These are phyloP conservation scores for Rosalia funebris DNA, from an alignment of 2,888 invertebrate species.

Conservation along the genomic window DNA sequence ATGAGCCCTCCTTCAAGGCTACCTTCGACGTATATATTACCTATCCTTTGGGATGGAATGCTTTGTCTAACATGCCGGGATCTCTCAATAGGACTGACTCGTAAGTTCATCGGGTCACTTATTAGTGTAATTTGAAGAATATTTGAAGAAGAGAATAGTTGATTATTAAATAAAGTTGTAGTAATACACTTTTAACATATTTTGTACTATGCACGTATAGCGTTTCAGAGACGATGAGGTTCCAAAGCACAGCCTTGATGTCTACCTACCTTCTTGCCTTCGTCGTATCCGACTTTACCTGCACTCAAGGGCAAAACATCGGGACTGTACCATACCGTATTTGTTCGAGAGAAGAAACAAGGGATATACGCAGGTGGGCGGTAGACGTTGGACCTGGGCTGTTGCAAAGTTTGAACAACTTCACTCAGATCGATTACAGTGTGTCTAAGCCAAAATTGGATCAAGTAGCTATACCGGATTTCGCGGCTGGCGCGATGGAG, in stretches of 20 bases:
- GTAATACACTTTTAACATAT: too few relatives aligned
- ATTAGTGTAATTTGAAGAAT: too few relatives aligned
- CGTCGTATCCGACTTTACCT: constrained; percentile 44
- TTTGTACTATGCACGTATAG: too few relatives aligned
- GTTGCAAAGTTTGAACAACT: constrained; percentile 36
- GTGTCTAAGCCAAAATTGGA: constrained; percentile 14
- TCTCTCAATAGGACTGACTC: background rate
- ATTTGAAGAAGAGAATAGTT: too few relatives aligned
- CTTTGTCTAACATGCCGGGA: constrained; percentile 39
- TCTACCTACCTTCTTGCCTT: constrained; percentile 45
- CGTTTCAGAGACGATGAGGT: constrained; percentile 26
- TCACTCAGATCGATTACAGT: constrained; percentile 28
- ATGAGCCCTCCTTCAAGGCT: constrained; percentile 47
- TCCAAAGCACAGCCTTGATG: constrained; percentile 35
- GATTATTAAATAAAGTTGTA: too few relatives aligned
- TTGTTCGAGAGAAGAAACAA: constrained; percentile 39
- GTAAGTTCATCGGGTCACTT: too few relatives aligned
- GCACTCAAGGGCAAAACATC: constrained; percentile 33
- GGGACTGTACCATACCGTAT: constrained; percentile 37
- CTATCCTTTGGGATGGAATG: constrained; percentile 34
- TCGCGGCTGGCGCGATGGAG: constrained; percentile 26
- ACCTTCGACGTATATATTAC: constrained; percentile 41
- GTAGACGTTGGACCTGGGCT: constrained; percentile 39
- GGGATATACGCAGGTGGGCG: constrained; percentile 32
- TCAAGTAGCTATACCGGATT: constrained; percentile 22